Conservation (phyloP, 2,888 invertebrate species). For the Zeuzera pyrina region DNA sequence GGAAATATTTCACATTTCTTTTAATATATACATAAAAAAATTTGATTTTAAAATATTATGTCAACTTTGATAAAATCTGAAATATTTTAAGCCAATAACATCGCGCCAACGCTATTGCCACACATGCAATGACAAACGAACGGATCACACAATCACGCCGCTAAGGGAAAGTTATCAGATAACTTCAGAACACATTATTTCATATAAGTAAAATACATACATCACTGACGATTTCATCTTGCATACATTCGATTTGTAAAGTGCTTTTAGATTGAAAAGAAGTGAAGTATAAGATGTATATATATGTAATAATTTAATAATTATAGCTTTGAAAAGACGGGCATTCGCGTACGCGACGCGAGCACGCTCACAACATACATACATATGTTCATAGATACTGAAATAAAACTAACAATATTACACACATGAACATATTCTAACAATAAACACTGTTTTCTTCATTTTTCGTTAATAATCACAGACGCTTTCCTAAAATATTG, state of each 20-base stretch:
- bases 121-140: neutral
- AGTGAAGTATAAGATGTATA: conserved; percentile 24
- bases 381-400: conserved; percentile 23
- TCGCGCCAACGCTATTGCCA: conserved; percentile 9
- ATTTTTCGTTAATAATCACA: conserved; percentile 71
- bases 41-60: conserved; percentile 32
- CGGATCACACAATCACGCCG: neutral
- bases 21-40: conserved; percentile 35
- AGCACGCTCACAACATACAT: conserved; percentile 21
- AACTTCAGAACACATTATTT: conserved; percentile 6
- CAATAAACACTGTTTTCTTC: conserved; percentile 56
- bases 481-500: conserved; percentile 72
- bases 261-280: conserved; percentile 23
- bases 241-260: conserved; percentile 21
- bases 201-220: neutral
- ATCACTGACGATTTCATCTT: neutral
- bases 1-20: conserved; percentile 28
- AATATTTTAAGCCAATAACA: conserved; percentile 35
- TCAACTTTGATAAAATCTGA: conserved; percentile 52
- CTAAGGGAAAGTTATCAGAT: neutral
- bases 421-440: conserved; percentile 51
- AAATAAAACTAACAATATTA: conserved; percentile 47
- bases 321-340: conserved; percentile 27
- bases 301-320: conserved; percentile 30
- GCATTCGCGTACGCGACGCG: conserved; percentile 19